phyloP scores from a whole-genome alignment of 2,797 vertebrate genomes.

The Onychomys leucogaster region DNA sequence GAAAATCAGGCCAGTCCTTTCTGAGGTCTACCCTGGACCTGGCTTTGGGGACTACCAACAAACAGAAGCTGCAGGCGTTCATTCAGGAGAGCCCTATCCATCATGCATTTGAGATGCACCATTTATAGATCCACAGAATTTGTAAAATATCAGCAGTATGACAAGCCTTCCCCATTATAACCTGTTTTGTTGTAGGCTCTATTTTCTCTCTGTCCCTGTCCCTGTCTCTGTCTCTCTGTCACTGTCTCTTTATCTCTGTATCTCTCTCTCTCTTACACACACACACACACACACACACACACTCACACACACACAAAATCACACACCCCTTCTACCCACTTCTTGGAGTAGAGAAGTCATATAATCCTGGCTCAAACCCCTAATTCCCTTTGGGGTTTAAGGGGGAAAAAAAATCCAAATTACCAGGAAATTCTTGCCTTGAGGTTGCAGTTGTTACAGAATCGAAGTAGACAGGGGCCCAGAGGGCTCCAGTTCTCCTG shows the following conservation, averaged over 20 bases:
- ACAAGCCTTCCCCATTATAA: background rate
- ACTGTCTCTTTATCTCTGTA: background rate
- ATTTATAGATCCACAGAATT: background rate
- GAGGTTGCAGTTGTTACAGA: conserved; percentile 44
- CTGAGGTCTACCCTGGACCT: background rate
- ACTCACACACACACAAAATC: too few relatives aligned
- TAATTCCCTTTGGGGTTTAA: background rate
- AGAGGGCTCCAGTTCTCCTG: conserved; percentile 62
- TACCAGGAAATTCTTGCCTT: conserved; percentile 40
- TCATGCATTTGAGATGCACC: background rate
- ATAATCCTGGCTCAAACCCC: conserved; percentile 80
- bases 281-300: too few relatives aligned
- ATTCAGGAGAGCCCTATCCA: background rate
- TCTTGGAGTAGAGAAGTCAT: conserved; percentile 58
- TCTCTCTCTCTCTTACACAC: background rate
- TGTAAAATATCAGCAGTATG: background rate
- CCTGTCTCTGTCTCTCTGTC: background rate
- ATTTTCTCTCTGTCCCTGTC: background rate
- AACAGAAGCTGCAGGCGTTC: background rate
- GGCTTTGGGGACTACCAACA: background rate
- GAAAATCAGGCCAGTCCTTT: background rate
- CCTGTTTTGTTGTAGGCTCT: background rate
- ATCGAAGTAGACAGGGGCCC: conserved; percentile 36
- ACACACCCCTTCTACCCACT: background rate
- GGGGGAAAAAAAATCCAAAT: conserved; percentile 63